Evolutionary conservation across 2,888 invertebrate genomes (phyloP), one percentile per base, ranked within the genome.

Genomic region (Campaea margaritaria): DNA sequence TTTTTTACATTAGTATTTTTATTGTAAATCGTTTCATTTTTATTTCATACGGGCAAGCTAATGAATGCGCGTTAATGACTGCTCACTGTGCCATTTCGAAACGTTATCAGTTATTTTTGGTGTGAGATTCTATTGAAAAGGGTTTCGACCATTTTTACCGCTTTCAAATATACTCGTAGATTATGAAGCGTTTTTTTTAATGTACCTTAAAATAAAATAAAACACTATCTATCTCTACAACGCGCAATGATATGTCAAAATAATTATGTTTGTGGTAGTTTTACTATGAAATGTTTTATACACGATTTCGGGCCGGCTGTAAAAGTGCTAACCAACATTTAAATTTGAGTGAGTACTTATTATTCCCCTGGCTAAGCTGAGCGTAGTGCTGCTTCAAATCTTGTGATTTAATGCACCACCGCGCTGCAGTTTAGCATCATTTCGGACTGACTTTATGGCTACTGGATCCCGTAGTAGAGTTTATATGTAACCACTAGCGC

Each of bases 401-500:
- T 39, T 48, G 13, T 53, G 43, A 62, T 57, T 41, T 57, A 57
- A 28, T 57, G 45, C 45, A 16, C 44, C 56, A 44, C 48, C 7
- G n/a, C 7, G 49, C 49, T 57, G 49, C 45, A 57, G 28, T 50
- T 39, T 45, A 45, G 31, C 49, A 56, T 57, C 49, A 28, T 49
- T 50, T 44, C 50, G 39, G 49, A 28, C 36, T 36, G 9, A 27
- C 34, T 48, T 21, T 42, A 43, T 21, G 39, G 21, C 11, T 13
- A 9, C 42, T 39, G 1, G 5, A 42, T 16, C 11, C 15, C 11
- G 42, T 42, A 14, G 39, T 16, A 10, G 12, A 42, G 16, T 16
- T 28, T 13, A 44, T 21, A 14, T 9, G 9, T 14, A 10, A 27
- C 44, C n/a, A 12, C 14, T 34, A 45, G 21, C 39, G 42, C 36